Conservation (phyloP, 2,888 invertebrate genomes). For the Pterostichus niger region DNA sequence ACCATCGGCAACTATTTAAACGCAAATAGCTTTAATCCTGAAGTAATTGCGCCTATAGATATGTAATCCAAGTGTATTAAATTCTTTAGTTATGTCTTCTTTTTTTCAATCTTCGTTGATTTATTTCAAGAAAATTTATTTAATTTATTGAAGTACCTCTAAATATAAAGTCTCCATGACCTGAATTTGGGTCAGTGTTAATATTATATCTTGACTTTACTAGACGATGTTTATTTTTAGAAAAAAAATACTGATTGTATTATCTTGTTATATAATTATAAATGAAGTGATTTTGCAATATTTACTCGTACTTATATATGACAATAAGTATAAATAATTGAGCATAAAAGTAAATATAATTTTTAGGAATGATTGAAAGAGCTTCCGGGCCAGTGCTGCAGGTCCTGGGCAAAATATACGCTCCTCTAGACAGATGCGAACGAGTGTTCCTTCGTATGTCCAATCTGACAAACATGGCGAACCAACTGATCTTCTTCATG, state of each 20-base stretch:
- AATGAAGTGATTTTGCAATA: neutral
- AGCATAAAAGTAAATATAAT: neutral
- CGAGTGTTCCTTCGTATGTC: slow-evolving; percentile 84
- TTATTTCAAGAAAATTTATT: neutral
- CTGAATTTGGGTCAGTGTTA: slow-evolving; percentile 22
- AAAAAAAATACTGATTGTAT: slow-evolving; percentile 2
- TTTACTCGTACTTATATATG: no score
- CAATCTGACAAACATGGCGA: slow-evolving; percentile 85
- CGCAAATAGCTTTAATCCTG: no score
- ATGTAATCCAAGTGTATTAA: no score
- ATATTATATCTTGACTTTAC: slow-evolving; percentile 8
- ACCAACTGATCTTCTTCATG: slow-evolving; percentile 87
- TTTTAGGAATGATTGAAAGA: slow-evolving; percentile 73
- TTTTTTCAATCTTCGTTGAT: neutral
- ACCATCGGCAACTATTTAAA: no score
- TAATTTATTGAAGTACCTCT: neutral
- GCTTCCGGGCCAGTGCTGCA: slow-evolving; percentile 76
- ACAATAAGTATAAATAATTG: slow-evolving; percentile 6
- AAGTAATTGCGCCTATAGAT: no score
- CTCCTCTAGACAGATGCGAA: slow-evolving; percentile 83
- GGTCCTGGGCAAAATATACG: slow-evolving; percentile 78
- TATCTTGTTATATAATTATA: slow-evolving; percentile 41
- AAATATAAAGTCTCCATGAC: slow-evolving; percentile 7
- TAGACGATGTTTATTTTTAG: slow-evolving; percentile 5
- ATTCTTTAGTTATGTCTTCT: no score